Evolutionary conservation across 2,888 invertebrate species (phyloP).

Genomic region (Diadromus collaris): DNA sequence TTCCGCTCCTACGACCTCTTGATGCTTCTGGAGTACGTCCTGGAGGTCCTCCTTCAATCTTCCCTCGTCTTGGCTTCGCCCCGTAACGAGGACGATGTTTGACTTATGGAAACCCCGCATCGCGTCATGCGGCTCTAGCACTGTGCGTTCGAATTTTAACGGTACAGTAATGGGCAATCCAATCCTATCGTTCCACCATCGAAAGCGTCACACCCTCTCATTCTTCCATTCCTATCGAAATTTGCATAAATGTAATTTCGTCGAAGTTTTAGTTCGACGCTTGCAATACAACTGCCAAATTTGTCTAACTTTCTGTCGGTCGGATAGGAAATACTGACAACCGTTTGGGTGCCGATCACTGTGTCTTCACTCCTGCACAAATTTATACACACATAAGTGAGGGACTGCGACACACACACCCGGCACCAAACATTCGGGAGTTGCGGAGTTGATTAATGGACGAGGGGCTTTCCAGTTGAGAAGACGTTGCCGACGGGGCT

Average conservation of each 20-base stretch:
- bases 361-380: background rate
- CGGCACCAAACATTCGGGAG: conserved; percentile 27
- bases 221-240: background rate
- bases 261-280: background rate
- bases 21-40: conserved; percentile 24
- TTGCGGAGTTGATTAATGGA: conserved; percentile 53
- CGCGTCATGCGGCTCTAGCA: conserved; percentile 3
- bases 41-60: conserved; percentile 41
- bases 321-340: background rate
- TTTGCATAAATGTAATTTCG: background rate
- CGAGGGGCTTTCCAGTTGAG: conserved; percentile 30
- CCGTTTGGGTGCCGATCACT: background rate
- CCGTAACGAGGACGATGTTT: conserved; percentile 58
- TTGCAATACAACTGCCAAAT: background rate
- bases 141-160: background rate
- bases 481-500: conserved; percentile 48
- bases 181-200: background rate
- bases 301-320: background rate
- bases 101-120: conserved; percentile 49
- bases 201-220: background rate
- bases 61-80: conserved; percentile 34
- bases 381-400: background rate
- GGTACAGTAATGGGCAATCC: background rate
- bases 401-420: conserved; percentile 13
- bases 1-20: conserved; percentile 22